These are phyloP conservation scores for Drosophila neotestacea DNA, from an alignment of 2,888 invertebrate species.

Conservation along the genomic window DNA sequence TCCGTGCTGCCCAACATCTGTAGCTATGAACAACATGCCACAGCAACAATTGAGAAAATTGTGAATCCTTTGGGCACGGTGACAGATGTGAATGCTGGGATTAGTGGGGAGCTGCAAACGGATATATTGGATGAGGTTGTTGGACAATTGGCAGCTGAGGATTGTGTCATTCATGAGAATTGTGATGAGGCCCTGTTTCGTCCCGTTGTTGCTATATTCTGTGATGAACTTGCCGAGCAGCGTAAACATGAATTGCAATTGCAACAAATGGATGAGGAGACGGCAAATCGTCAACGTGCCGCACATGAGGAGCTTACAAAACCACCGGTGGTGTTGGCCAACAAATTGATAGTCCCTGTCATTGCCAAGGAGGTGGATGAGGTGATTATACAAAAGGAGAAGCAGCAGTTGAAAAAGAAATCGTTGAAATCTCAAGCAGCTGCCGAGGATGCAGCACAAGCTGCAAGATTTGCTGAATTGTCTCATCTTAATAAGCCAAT, in stretches of 20 bases:
- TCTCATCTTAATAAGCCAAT: slow-evolving; percentile 64
- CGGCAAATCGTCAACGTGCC: slow-evolving; percentile 24
- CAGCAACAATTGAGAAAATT: slow-evolving; percentile 85
- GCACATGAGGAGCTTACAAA: slow-evolving; percentile 39
- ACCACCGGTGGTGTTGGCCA: slow-evolving; percentile 82
- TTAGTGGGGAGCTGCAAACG: slow-evolving; percentile 76
- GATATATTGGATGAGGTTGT: slow-evolving; percentile 83
- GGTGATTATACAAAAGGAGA: slow-evolving; percentile 79
- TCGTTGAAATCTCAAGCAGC: slow-evolving; percentile 59
- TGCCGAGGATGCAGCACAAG: slow-evolving; percentile 55
- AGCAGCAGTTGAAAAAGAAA: slow-evolving; percentile 45
- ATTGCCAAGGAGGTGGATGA: slow-evolving; percentile 84
- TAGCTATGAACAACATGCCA: slow-evolving; percentile 68
- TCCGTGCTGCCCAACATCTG: slow-evolving; percentile 77
- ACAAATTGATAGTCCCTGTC: slow-evolving; percentile 84
- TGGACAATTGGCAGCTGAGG: slow-evolving; percentile 80
- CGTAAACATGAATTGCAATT: slow-evolving; percentile 56
- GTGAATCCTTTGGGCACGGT: slow-evolving; percentile 92
- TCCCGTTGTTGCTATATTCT: slow-evolving; percentile 87
- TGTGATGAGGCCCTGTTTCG: slow-evolving; percentile 90
- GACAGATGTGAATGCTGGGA: slow-evolving; percentile 85
- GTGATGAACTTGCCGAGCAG: slow-evolving; percentile 77
- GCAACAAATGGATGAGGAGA: slow-evolving; percentile 31
- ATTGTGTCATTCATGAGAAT: slow-evolving; percentile 86
- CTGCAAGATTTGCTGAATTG: slow-evolving; percentile 58